Base-by-base conservation (phyloP, 2,797 vertebrate species). In the Scolopax rusticola region DNA sequence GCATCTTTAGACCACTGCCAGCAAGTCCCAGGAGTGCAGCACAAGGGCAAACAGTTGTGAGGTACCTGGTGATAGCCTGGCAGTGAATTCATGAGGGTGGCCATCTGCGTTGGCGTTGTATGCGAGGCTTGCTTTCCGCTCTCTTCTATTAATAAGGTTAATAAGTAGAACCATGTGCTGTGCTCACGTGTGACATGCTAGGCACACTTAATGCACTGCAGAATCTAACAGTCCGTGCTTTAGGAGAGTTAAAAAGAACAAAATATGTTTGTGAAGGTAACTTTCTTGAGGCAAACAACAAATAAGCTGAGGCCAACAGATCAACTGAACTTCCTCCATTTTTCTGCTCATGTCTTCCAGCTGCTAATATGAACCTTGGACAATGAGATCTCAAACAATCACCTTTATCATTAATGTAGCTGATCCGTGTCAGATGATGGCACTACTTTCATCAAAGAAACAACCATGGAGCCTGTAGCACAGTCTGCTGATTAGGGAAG, bases 111-210 rank as follows among this genome's bases (percentile, higher is more conserved):
- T 76, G 71, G 47, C 65, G 24, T 43, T 67, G 43, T 69, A 33
- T 8, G 8, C 54, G 69, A 69, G 70, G 70, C 53, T 94, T 86
- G 24, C 30, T 73, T 93, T 84, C 89, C 36, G 33, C 17, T 84
- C 24, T 90, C 27, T 50, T 75, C 74, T 82, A 32, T 80, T 93
- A 94, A 91, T 73, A 84, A 85, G 30, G 12, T 63, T 84, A 95
- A 82, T 83, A 80, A 93, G 47, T 83, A 77, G 68, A 93, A 90
- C 67, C 78, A 92, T 67, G 75, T 76, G 82, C 32, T 87, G 23
- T 68, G 50, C 25, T 84, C 71, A 47, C 32, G 32, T 87, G 41
- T 89, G 81, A 84, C 84, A 57, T 0, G 0, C 27, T 61, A 89
- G 67, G 47, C 54, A 83, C 1, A 1, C 54, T 54, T 73, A 87